Percentiles rank a stretch among this genome's conserved stretches.
Evolutionary conservation across 2,888 invertebrate species (phyloP).

Genomic region (Hirtodrosophila trivittata): DNA sequence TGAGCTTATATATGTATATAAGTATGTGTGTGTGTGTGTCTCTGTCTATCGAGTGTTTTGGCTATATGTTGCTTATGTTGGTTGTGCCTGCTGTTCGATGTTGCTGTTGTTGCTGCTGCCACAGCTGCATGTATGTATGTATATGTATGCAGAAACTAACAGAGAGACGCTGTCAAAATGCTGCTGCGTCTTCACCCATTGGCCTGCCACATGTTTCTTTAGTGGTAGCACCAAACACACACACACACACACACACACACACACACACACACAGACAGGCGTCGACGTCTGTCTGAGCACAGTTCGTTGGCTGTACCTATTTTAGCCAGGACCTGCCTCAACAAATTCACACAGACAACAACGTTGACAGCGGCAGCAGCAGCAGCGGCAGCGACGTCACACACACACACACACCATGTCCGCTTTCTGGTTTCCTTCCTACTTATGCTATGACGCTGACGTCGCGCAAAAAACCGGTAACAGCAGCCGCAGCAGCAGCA

Average conservation of each 20-base stretch:
- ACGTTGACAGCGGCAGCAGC: conserved; percentile 8
- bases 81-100: conserved; percentile 58
- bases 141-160: conserved; percentile 35
- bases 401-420: conserved; percentile 35
- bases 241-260: conserved; percentile 26
- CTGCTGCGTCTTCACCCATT: conserved; percentile 71
- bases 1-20: conserved; percentile 22
- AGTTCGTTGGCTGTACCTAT: conserved; percentile 84
- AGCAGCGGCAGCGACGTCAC: conserved; percentile 37
- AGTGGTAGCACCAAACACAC: conserved; percentile 38
- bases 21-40: conserved; percentile 39
- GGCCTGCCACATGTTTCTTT: conserved; percentile 61
- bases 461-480: conserved; percentile 63
- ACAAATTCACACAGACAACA: conserved; percentile 69
- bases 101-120: conserved; percentile 37
- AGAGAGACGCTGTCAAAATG: conserved; percentile 63
- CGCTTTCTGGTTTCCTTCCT: conserved; percentile 77
- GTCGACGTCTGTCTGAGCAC: conserved; percentile 63
- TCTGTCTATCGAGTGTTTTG: conserved; percentile 75
- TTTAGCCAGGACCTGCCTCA: conserved; percentile 83
- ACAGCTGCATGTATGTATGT: conserved; percentile 37
- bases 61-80: conserved; percentile 74
- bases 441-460: conserved; percentile 56
- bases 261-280: conserved; percentile 9
- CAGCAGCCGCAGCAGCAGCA: conserved; percentile 34